phyloP scores from a whole-genome alignment of 30 jellyfish, hydroid and myxozoan species.

The Clytia hemisphaerica region DNA sequence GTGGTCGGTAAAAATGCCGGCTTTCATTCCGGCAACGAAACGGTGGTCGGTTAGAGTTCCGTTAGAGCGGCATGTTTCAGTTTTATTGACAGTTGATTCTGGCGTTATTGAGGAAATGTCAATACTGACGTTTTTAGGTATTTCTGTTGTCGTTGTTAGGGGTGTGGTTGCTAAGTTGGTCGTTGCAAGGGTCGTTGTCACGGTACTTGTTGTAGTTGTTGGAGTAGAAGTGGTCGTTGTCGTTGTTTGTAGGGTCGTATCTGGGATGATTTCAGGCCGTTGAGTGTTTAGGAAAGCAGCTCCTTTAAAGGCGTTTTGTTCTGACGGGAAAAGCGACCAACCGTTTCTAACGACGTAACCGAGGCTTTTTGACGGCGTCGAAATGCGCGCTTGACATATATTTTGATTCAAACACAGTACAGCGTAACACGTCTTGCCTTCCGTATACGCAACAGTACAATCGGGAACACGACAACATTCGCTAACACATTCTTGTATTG shows the following conservation, averaged over 20 bases:
- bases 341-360: constrained; percentile 85
- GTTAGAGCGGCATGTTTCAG: constrained; percentile 59
- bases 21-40: constrained; percentile 68
- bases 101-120: constrained; percentile 31
- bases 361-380: constrained; percentile 42
- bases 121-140: neutral
- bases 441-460: constrained; percentile 76
- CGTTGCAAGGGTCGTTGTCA: neutral
- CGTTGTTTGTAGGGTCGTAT: neutral
- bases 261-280: neutral
- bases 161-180: neutral
- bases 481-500: constrained; percentile 55
- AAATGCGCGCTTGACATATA: constrained; percentile 52
- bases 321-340: constrained; percentile 47
- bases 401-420: constrained; percentile 51
- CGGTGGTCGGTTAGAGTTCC: constrained; percentile 52
- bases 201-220: too few species aligned
- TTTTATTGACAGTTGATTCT: constrained; percentile 38
- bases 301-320: constrained; percentile 57
- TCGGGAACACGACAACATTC: constrained; percentile 57
- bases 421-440: constrained; percentile 56
- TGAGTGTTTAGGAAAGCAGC: constrained; percentile 3
- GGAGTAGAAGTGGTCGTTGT: too few species aligned
- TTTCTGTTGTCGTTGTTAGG: neutral
- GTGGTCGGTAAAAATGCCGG: constrained; percentile 78